phyloP scores from a whole-genome alignment of 2,797 vertebrate genomes.

The Brachyrhaphis roseni region DNA sequence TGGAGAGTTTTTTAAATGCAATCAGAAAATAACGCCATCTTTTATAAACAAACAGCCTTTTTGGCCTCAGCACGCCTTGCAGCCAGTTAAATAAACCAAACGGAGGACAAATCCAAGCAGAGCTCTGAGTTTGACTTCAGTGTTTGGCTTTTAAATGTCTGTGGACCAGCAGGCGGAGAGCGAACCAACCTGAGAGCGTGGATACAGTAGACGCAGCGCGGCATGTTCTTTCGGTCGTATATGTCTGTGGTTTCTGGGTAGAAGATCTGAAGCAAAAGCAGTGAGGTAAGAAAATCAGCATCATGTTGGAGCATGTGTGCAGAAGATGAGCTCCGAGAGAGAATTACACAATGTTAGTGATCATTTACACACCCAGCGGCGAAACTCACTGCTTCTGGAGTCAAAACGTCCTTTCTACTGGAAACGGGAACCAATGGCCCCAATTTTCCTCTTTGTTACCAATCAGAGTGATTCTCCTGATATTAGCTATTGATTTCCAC shows the following conservation, averaged over 20 bases:
- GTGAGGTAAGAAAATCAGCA: not conserved
- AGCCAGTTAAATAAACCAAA: not conserved
- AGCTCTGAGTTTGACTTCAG: not conserved
- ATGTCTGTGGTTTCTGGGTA: conserved; percentile 99
- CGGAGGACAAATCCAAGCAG: not conserved
- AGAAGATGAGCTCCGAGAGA: not conserved
- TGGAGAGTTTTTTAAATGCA: not conserved
- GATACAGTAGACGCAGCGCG: conserved; percentile 97
- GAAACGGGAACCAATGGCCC: not conserved
- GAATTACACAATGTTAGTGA: conserved; percentile 32
- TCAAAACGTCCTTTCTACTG: conserved; percentile 2
- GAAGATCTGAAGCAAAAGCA: conserved; percentile 89
- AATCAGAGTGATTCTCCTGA: not conserved
- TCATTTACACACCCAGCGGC: conserved; percentile 14
- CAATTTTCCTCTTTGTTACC: too few relatives aligned
- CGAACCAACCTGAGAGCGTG: conserved; percentile 90
- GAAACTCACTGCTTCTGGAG: not conserved
- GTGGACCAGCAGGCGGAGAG: not conserved
- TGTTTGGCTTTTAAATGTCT: not conserved
- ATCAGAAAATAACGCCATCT: not conserved
- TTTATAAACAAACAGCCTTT: not conserved
- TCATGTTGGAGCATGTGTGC: conserved; percentile 32
- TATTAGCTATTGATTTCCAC: not conserved
- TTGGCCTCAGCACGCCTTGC: not conserved
- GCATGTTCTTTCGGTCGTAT: conserved; percentile 99